phyloP scores from a whole-genome alignment of 2,797 vertebrate genomes.

The Crax fasciolata region DNA sequence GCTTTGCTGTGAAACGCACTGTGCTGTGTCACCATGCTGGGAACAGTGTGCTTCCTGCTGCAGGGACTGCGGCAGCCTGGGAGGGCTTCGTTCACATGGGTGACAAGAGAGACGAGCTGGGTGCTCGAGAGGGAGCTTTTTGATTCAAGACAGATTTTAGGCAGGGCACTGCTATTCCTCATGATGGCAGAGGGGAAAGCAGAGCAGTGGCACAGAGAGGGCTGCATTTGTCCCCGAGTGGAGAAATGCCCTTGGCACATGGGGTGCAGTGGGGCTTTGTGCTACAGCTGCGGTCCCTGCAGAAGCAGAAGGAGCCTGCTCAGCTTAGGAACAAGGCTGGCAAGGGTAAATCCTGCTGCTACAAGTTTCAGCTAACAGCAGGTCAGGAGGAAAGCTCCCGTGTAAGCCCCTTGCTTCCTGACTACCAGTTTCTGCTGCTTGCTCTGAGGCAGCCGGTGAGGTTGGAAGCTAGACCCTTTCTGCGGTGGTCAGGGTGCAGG shows the following conservation, averaged over 20 bases:
- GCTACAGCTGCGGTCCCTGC: background rate
- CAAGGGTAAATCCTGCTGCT: background rate
- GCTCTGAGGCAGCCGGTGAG: background rate
- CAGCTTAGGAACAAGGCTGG: background rate
- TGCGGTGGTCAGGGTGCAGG: background rate
- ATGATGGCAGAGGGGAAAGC: background rate
- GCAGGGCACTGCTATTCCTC: background rate
- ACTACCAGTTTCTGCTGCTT: background rate
- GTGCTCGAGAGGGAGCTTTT: background rate
- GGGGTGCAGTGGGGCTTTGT: fast-evolving
- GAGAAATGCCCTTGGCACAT: background rate
- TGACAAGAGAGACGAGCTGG: background rate
- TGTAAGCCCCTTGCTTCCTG: fast-evolving
- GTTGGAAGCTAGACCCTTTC: background rate
- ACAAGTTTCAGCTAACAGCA: background rate
- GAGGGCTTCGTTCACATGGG: fast-evolving
- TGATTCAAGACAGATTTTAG: background rate
- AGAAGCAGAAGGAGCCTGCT: background rate
- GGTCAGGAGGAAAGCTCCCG: background rate
- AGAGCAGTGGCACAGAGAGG: fast-evolving
- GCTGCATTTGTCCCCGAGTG: fast-evolving
- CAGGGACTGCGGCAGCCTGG: fast-evolving
- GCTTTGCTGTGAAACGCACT: background rate
- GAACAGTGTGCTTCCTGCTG: background rate
- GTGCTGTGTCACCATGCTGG: background rate